Evolutionary conservation across 1,140 invertebrate genomes (phyloP).

Genomic region (Calliopsis andreniformis): DNA sequence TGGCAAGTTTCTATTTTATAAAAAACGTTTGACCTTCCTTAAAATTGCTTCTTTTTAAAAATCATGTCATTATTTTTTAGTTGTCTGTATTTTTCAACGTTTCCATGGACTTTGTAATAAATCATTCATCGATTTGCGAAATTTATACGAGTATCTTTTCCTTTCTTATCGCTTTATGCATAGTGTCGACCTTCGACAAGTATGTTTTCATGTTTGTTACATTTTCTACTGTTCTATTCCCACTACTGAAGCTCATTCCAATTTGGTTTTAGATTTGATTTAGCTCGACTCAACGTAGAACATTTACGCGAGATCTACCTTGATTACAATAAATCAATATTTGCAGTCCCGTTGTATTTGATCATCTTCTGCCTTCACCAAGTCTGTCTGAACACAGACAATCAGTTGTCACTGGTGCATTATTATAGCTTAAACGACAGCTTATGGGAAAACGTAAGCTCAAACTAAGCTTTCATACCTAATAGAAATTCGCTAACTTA

Average conservation of each 20-base stretch:
- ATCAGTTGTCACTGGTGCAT: slow-evolving; percentile 68
- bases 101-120: slow-evolving; percentile 38
- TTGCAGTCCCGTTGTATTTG: slow-evolving; percentile 73
- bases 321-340: slow-evolving; percentile 67
- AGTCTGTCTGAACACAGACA: slow-evolving; percentile 65
- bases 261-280: slow-evolving; percentile 74
- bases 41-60: no score
- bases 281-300: slow-evolving; percentile 70
- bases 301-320: slow-evolving; percentile 72
- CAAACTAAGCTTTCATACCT: background rate
- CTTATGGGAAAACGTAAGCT: slow-evolving; percentile 65
- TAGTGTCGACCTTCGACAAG: slow-evolving; percentile 76
- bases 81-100: slow-evolving; percentile 67
- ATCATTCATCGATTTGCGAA: slow-evolving; percentile 70
- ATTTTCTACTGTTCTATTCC: no score
- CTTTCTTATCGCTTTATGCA: slow-evolving; percentile 69
- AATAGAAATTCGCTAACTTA: background rate
- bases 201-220: slow-evolving; percentile 38
- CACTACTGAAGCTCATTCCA: no score
- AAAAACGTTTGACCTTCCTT: background rate
- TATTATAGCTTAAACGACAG: slow-evolving; percentile 60
- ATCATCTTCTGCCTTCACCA: slow-evolving; percentile 75
- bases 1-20: slow-evolving; percentile 62
- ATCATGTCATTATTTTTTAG: slow-evolving; percentile 53
- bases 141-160: slow-evolving; percentile 75